Evolutionary conservation across 2,797 vertebrate species (phyloP), one percentile per base, ranked within the genome.

Genomic region (Danio kyathit): DNA sequence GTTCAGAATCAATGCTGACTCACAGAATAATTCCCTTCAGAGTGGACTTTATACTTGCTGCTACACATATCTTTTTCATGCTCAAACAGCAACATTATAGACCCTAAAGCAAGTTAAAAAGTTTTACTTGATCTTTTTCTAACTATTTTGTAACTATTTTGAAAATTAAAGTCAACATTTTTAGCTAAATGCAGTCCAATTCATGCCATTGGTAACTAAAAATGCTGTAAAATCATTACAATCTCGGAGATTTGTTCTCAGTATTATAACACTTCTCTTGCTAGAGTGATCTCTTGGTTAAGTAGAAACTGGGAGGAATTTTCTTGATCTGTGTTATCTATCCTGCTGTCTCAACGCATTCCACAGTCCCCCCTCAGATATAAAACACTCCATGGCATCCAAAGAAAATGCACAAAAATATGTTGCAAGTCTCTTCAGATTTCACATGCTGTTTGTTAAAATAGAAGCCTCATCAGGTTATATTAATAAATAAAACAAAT

Each of bases 341-440:
- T 84, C 80, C 82, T 84, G 85, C 79, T 70, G 76, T 83, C 80
- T 84, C 73, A 74, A 77, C 82, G 69, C 85, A 86, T 86, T 86
- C 82, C 79, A 5, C 14, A 65, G 73, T 56, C 67, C 40, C 40
- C 48, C 52, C 73, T 41, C 54, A 63, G 5, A 43, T 10, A 48
- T 54, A 11, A 64, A 38, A 6, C 7, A 38, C 44, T 56, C 57
- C 19, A 49, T 76, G 11, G 29, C 19, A 43, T 61, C 2, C 21
- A 64, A 29, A 70, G 51, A 1, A 70, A 71, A 72, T 44, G 17
- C 64, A 84, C 52, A 43, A 80, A 80, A 48, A 56, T 21, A 71
- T 17, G 49, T 21, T 43, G 29, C 29, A 21, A 14, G 17, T 46
- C 73, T 66, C 10, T 44, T 54, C 6, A 51, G 51, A 17, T 56